These are phyloP conservation scores for Dryobotodes eremita DNA, from an alignment of 2,888 invertebrate genomes.

Conservation along the genomic window DNA sequence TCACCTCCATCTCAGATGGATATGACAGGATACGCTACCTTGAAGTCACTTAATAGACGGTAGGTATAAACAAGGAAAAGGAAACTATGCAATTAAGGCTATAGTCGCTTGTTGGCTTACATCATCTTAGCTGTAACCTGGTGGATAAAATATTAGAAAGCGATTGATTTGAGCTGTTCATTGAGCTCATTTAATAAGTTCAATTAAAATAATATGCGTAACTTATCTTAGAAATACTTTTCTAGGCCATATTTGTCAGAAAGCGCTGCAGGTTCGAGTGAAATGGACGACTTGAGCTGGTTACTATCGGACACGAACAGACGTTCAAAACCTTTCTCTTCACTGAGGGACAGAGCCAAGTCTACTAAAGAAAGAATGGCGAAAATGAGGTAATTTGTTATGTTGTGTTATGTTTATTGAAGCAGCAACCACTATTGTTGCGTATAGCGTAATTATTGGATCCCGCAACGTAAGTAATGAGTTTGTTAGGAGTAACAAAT, in stretches of 20 bases:
- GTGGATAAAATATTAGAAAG: neutral
- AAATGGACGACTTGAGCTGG: slow-evolving; percentile 92
- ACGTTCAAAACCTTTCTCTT: slow-evolving; percentile 92
- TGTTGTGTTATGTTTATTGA: neutral
- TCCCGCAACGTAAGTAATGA: neutral
- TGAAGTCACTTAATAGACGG: slow-evolving; percentile 93
- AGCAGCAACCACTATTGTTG: neutral
- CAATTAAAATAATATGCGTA: neutral
- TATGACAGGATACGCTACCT: slow-evolving; percentile 94
- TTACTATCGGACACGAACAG: slow-evolving; percentile 93
- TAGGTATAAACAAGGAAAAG: slow-evolving; percentile 52
- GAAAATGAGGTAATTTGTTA: slow-evolving; percentile 80
- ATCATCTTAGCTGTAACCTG: neutral
- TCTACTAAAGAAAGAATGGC: slow-evolving; percentile 83
- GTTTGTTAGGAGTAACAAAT: neutral
- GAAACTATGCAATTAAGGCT: neutral
- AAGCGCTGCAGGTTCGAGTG: slow-evolving; percentile 91
- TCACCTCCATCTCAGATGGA: slow-evolving; percentile 93
- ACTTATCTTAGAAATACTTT: slow-evolving; percentile 3
- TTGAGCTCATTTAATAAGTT: neutral
- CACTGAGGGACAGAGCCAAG: slow-evolving; percentile 87
- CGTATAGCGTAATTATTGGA: neutral
- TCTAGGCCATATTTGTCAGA: slow-evolving; percentile 92
- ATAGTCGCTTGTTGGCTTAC: neutral
- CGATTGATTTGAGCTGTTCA: neutral